A percentile compares a stretch with the other conserved stretches of the same genome.
These are phyloP conservation scores for Vidua macroura DNA, from an alignment of 2,113 vertebrate species.

Conservation along the genomic window DNA sequence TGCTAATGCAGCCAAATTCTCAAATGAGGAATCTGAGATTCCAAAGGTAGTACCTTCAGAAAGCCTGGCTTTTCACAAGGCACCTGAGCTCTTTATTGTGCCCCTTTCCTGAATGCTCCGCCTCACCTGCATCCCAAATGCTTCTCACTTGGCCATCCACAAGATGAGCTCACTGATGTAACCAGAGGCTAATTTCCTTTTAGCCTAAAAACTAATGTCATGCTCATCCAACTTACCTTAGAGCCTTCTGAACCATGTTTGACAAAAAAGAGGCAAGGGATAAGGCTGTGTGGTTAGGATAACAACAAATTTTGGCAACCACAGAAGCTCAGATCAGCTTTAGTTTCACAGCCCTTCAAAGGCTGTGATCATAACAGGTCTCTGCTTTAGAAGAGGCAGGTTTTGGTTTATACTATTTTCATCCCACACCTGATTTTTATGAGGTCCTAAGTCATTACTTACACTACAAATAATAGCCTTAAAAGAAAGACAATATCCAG, in stretches of 20 bases:
- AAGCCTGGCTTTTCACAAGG: fast-evolving
- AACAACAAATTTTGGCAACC: background rate
- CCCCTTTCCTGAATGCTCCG: background rate
- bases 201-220: background rate
- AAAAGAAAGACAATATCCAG: background rate
- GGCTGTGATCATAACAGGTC: background rate
- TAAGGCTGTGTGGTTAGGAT: background rate
- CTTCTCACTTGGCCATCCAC: background rate
- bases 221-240: background rate
- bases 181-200: background rate
- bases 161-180: background rate
- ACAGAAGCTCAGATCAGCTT: background rate
- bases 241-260: background rate
- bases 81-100: background rate
- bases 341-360: background rate
- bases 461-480: background rate
- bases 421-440: background rate
- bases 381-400: background rate
- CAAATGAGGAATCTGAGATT: background rate
- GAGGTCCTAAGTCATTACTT: background rate
- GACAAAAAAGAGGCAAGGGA: background rate
- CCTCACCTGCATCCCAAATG: background rate
- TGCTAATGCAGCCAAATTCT: background rate
- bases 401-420: background rate
- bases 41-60: background rate